Conservation (phyloP, 1,140 invertebrate genomes). For the Ceratina australensis region DNA sequence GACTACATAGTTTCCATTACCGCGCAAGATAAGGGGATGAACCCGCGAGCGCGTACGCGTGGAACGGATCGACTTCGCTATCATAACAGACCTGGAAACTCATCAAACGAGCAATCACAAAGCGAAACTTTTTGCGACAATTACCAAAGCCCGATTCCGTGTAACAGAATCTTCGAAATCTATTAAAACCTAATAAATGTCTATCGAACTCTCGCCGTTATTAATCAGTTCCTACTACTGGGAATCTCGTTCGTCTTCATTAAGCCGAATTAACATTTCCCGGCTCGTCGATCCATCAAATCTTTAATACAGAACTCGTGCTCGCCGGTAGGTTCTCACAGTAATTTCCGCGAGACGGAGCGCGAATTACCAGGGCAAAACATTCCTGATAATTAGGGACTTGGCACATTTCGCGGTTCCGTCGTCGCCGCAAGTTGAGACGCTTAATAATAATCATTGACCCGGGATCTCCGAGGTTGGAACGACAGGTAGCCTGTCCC, state of each 20-base stretch:
- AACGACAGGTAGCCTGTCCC: slow-evolving; percentile 43
- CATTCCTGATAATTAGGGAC: slow-evolving; percentile 26
- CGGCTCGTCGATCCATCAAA: neutral
- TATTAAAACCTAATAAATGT: no score
- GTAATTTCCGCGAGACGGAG: neutral
- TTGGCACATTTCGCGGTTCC: slow-evolving; percentile 33
- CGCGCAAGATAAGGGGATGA: slow-evolving; percentile 59
- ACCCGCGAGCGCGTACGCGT: slow-evolving; percentile 47
- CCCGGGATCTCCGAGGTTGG: slow-evolving; percentile 17
- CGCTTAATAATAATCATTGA: slow-evolving; percentile 56
- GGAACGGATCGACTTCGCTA: slow-evolving; percentile 58
- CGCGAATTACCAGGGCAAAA: neutral
- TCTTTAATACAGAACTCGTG: neutral
- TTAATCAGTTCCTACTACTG: no score
- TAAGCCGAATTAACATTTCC: no score
- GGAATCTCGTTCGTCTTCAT: no score
- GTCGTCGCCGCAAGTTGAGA: slow-evolving; percentile 42
- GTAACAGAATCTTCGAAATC: no score
- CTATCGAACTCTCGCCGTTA: no score
- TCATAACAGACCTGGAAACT: slow-evolving; percentile 47
- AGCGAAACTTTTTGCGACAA: no score
- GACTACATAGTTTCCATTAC: slow-evolving; percentile 79
- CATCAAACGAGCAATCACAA: slow-evolving; percentile 39
- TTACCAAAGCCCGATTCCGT: no score
- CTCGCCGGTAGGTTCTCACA: neutral